Conservation (phyloP, 2,113 vertebrate genomes). For the Sinocyclocheilus maitianheensis region DNA sequence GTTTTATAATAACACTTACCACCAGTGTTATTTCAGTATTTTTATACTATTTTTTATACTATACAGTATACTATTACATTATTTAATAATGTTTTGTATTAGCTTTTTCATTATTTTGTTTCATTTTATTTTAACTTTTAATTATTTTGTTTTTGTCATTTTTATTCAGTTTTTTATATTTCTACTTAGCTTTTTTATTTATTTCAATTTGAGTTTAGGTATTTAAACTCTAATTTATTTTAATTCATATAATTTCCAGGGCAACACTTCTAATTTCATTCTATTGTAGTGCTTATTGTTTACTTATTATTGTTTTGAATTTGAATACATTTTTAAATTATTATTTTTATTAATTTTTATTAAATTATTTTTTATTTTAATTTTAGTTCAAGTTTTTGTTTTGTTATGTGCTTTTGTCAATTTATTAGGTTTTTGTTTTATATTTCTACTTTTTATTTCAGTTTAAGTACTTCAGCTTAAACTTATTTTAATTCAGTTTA, state of each 20-base stretch:
- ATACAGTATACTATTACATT: too few species aligned
- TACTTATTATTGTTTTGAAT: too few species aligned
- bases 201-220: background rate
- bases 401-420: background rate
- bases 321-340: too few species aligned
- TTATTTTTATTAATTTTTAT: background rate
- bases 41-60: too few species aligned
- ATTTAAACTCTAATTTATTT: background rate
- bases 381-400: background rate
- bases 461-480: background rate
- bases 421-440: background rate
- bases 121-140: too few species aligned
- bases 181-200: too few species aligned
- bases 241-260: background rate
- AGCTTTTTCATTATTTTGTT: too few species aligned
- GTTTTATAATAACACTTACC: background rate
- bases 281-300: background rate
- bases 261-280: background rate
- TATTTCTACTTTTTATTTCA: background rate
- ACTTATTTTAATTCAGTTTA: background rate
- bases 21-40: too few species aligned
- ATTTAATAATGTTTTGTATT: too few species aligned
- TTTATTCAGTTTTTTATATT: too few species aligned
- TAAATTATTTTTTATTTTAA: background rate
- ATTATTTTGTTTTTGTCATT: background rate